Evolutionary conservation across 2,888 invertebrate species (phyloP).

Genomic region (Monopis laevigella): DNA sequence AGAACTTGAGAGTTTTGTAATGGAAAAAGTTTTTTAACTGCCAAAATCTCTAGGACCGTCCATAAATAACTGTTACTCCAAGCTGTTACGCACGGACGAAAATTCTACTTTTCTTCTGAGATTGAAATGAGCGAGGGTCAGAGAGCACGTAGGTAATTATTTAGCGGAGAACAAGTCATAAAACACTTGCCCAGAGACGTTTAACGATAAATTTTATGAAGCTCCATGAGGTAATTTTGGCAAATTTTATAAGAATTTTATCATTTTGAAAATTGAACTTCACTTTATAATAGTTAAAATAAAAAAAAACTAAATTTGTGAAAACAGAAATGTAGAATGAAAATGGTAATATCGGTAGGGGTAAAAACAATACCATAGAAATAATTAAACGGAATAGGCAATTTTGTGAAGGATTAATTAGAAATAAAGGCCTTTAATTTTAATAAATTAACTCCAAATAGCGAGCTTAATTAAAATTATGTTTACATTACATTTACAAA

Average conservation of each 20-base stretch:
- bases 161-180: slow-evolving; percentile 33
- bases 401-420: slow-evolving; percentile 1
- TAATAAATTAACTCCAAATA: neutral
- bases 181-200: slow-evolving; percentile 26
- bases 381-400: no score
- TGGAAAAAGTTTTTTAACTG: slow-evolving; percentile 61
- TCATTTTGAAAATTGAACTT: no score
- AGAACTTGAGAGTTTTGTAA: slow-evolving; percentile 37
- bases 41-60: slow-evolving; percentile 46
- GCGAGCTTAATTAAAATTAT: no score
- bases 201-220: neutral
- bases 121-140: slow-evolving; percentile 40
- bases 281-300: no score
- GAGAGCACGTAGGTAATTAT: slow-evolving; percentile 57
- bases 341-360: no score
- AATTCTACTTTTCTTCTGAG: slow-evolving; percentile 32
- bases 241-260: no score
- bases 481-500: no score
- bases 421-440: neutral
- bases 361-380: no score
- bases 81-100: slow-evolving; percentile 61
- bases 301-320: no score
- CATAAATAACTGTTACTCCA: slow-evolving; percentile 61
- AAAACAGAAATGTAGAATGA: no score
- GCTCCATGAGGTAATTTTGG: neutral